Base-by-base conservation (phyloP, 2,888 invertebrate genomes). In the Drosophila siamana region DNA sequence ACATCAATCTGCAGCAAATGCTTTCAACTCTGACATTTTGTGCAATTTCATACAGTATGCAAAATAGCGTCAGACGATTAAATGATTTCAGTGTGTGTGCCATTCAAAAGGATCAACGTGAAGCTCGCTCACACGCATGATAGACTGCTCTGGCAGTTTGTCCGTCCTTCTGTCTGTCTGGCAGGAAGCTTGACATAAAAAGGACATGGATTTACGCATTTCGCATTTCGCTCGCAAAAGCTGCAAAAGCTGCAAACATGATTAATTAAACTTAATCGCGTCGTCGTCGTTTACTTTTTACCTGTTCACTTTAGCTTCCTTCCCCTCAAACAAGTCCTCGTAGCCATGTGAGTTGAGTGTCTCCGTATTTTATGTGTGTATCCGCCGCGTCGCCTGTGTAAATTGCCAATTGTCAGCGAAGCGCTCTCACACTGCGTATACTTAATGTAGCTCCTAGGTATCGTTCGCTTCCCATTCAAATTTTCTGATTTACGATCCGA, bases 241-340 rank as follows among this genome's bases (percentile, higher is more conserved):
- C 7, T 7, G 41, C 4, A 26, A 15, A 8, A 13, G 46, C 47
- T 43, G 41, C 15, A 36, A 51, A 72, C 61, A 73, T 74, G 69
- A 74, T 74, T 73, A 74, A 74, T 74, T 61, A 59, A 54, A 41
- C 54, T 26, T 54, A 48, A 54, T 63, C 68, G 51, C 59, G 36
- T 52, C 28, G 43, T 51, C 59, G 36, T 57, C 40, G 26, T 40
- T 38, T 40, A 52, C 26, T 40, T 40, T 40, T 54, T 50, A 57
- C 22, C 40, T 54, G 43, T 51, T 15, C 26, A 28, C 33, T 33
- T n/a, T n/a, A 4, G 11, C 30, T 30, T 11, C 30, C 30, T 11
- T 33, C 24, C 46, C 28, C 28, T 13, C 22, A 36, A 40, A 46
- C n/a, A 8, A 11, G 41, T 6, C 9, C 19, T 11, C 19, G 22